Percentiles rank a stretch among this genome's conserved stretches.
Conservation (phyloP, 2,888 invertebrate genomes). For the Torymus aiolomorphi region DNA sequence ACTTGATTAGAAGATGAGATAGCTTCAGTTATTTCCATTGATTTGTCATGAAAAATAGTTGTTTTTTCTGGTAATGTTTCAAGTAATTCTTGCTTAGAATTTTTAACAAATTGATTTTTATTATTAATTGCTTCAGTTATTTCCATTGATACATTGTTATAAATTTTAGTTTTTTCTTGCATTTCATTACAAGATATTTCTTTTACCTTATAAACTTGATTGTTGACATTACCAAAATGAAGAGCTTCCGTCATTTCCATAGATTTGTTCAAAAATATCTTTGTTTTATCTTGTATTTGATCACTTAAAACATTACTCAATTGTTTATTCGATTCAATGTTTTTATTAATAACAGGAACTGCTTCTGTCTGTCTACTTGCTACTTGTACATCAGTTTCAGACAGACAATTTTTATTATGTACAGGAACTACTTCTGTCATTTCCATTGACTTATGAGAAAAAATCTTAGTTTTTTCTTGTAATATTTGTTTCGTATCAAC, state of each 20-base stretch:
- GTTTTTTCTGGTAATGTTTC: conserved; percentile 26
- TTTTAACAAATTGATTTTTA: conserved; percentile 7
- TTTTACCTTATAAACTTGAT: not conserved
- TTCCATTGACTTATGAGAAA: conserved; percentile 41
- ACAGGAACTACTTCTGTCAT: conserved; percentile 35
- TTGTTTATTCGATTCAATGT: too few species aligned
- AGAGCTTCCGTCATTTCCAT: conserved; percentile 13
- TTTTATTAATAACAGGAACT: conserved; percentile 5
- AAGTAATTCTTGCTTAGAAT: not conserved
- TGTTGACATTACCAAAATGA: not conserved
- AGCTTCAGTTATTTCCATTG: conserved; percentile 42
- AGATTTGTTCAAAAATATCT: conserved; percentile 39
- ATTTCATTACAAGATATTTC: too few species aligned
- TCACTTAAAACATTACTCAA: too few species aligned
- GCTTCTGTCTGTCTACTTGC: conserved; percentile 55
- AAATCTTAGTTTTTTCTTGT: conserved; percentile 33
- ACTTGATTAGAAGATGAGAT: conserved; percentile 13
- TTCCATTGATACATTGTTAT: conserved; percentile 55
- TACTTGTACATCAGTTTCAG: not conserved
- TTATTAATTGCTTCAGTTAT: conserved; percentile 48
- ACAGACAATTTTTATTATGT: not conserved
- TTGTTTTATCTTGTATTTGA: conserved; percentile 28
- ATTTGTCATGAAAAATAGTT: conserved; percentile 29
- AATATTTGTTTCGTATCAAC: not conserved
- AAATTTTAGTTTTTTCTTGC: conserved; percentile 46